These are phyloP conservation scores for Nematopogon swammerdamellus DNA, from an alignment of 2,888 invertebrate species.

Conservation along the genomic window DNA sequence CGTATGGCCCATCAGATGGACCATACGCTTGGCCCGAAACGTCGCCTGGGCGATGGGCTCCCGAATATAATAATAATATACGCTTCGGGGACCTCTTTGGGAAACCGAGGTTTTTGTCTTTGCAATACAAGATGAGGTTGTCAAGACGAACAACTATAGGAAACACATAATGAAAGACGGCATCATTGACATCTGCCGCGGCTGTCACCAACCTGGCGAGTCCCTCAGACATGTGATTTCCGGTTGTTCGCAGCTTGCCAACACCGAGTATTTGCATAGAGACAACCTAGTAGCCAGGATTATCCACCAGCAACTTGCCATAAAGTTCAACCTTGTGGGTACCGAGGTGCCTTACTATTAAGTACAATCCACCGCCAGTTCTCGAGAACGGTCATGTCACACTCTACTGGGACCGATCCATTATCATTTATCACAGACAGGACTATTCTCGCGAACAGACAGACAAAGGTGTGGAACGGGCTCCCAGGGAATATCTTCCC, in stretches of 20 bases:
- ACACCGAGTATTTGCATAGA: constrained; percentile 4
- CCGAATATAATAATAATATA: too few relatives aligned
- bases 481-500: too few relatives aligned
- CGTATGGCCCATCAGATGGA: too few relatives aligned
- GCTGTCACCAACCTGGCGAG: constrained; percentile 6
- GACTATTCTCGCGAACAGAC: constrained; percentile 4
- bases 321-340: too few relatives aligned
- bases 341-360: constrained; percentile 1
- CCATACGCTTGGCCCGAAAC: too few relatives aligned
- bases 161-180: constrained; percentile 5
- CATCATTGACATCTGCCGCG: constrained; percentile 4
- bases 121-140: too few relatives aligned
- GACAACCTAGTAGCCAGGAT: constrained; percentile 4
- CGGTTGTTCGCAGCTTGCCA: constrained; percentile 5
- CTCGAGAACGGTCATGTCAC: neutral
- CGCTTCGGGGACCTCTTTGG: too few relatives aligned
- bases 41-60: too few relatives aligned
- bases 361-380: constrained; percentile 2
- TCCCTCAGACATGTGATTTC: constrained; percentile 7
- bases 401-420: constrained; percentile 4
- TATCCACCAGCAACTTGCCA: constrained; percentile 3
- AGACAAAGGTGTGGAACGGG: too few relatives aligned
- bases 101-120: too few relatives aligned
- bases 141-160: neutral
- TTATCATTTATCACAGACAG: constrained; percentile 6